These are phyloP conservation scores for Xiphophorus maculatus DNA, from an alignment of 2,113 vertebrate genomes.

Conservation along the genomic window DNA sequence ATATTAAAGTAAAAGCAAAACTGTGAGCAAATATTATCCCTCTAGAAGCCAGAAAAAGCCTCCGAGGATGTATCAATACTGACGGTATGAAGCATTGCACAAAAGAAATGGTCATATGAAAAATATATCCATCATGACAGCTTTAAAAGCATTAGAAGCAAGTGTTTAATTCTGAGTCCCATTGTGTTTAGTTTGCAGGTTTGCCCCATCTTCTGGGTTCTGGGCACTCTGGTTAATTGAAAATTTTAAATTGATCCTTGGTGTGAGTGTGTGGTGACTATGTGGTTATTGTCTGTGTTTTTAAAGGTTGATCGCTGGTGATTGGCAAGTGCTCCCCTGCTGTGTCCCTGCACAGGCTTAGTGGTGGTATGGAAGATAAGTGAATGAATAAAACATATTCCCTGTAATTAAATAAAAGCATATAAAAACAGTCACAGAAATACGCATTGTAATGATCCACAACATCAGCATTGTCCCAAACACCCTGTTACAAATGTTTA, in stretches of 20 bases:
- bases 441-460: no score
- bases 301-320: neutral
- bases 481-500: neutral
- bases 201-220: neutral
- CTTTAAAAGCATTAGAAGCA: neutral
- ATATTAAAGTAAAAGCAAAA: neutral
- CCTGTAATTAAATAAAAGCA: no score
- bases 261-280: neutral
- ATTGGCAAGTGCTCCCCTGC: neutral
- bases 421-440: no score
- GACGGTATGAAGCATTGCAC: neutral
- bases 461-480: neutral
- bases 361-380: neutral
- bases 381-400: neutral
- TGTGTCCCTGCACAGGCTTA: neutral
- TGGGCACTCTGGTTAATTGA: neutral
- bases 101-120: neutral
- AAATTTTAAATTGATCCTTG: neutral
- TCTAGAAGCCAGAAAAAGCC: no score
- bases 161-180: neutral
- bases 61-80: no score
- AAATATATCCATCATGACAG: neutral
- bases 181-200: neutral
- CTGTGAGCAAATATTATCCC: neutral
- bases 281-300: neutral